Conservation (phyloP, 2,797 vertebrate genomes). For the Bufotes viridis region DNA sequence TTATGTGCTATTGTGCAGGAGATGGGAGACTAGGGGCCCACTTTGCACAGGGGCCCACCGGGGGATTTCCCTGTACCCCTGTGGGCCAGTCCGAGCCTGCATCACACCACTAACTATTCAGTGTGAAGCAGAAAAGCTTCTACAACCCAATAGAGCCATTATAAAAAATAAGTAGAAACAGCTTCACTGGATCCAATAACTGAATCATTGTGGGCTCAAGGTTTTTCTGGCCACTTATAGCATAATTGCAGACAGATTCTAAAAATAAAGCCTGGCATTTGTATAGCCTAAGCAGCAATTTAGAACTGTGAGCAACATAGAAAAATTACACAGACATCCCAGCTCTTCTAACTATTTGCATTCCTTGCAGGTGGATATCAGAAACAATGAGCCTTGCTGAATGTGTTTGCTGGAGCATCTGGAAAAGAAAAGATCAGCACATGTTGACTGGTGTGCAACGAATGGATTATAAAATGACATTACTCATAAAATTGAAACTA, state of each 20-base stretch:
- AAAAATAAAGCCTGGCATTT: slow-evolving; percentile 32
- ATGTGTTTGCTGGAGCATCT: not conserved
- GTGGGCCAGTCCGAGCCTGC: too few species aligned
- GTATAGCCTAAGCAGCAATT: slow-evolving; percentile 19
- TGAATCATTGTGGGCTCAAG: not conserved
- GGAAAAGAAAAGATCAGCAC: not conserved
- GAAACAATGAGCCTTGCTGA: not conserved
- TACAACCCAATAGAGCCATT: not conserved
- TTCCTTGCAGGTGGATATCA: not conserved
- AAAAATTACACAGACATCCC: slow-evolving; percentile 4
- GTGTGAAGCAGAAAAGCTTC: not conserved
- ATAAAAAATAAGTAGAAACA: not conserved
- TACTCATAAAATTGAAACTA: not conserved
- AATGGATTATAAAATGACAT: not conserved
- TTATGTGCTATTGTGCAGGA: too few species aligned
- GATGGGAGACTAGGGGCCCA: too few species aligned
- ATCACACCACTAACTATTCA: not conserved
- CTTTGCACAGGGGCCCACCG: too few species aligned
- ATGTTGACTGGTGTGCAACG: not conserved
- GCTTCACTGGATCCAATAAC: not conserved
- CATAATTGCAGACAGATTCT: slow-evolving; percentile 29
- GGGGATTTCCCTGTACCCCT: too few species aligned
- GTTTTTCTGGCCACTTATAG: slow-evolving; percentile 23
- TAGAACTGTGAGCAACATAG: slow-evolving; percentile 23
- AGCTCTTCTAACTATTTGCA: not conserved